Base-by-base conservation (phyloP, 2,113 vertebrate genomes). In the Chinchilla lanigera region DNA sequence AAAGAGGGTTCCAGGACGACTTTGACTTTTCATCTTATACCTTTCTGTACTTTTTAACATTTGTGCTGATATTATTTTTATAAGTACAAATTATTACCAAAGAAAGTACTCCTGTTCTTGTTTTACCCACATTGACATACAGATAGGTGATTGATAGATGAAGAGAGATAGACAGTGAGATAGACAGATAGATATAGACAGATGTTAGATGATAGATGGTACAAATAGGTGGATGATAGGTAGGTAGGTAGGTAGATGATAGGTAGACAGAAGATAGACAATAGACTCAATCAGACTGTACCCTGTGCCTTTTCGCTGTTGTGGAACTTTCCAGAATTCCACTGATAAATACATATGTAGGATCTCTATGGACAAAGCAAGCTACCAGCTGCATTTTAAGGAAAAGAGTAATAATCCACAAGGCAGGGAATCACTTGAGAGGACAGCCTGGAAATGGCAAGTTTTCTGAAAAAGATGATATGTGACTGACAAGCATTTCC, bases 1-100 rank as follows among this genome's bases (percentile, higher is more conserved):
- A 10, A 30, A 44, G 33, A n/a, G 3, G 38, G 58, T 17, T 60
- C 17, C 14, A 78, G 24, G 26, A 11, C 41, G 83, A 35, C 33
- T 84, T 19, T 1, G 10, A 8, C 17, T 52, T 86, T 65, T 61
- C 44, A 47, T 58, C 85, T 61, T 35, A 78, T 24, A 75, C 24
- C 30, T 92, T 38, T 35, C 30, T 17, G 22, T 61, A 33, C 60
- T 71, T 89, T 67, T 69, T 77, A 9, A 30, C 0, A 3, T 13
- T 22, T 61, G n/a, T 28, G 38, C 61, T 84, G 67, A 52, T 58
- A 22, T 54, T 38, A 28, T 41, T 88, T 95, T 94, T 80, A 63
- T 89, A 58, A 96, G 61, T 83, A 86, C 6, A 81, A 89, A 93
- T 69, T 47, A 54, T 89, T 73, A 82, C 24, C 60, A 78, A 84